phyloP scores from a whole-genome alignment of 64 coral and sea anemone genomes.

The Montipora foliosa region DNA sequence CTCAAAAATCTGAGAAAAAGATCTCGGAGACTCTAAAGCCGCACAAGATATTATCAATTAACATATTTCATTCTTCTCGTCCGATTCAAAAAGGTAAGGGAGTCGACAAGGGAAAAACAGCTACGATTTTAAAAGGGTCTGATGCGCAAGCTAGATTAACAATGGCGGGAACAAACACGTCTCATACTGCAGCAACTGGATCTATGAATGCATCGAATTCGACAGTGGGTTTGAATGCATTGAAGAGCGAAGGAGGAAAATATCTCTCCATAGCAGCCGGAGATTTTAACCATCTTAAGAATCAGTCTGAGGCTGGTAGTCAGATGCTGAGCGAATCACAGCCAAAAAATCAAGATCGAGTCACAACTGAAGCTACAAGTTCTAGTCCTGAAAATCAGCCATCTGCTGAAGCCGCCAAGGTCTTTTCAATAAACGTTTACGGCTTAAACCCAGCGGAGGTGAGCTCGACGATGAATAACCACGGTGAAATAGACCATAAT shows the following conservation, averaged over 20 bases:
- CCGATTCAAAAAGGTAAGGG: not conserved
- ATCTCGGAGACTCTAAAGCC: not conserved
- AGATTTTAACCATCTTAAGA: not conserved
- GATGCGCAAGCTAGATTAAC: not conserved
- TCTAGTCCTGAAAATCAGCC: not conserved
- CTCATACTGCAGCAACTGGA: not conserved
- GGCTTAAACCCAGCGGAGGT: not conserved
- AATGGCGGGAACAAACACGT: not conserved
- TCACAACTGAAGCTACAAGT: not conserved
- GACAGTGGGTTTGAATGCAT: not conserved
- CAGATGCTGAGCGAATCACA: not conserved
- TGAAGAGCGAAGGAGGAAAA: not conserved
- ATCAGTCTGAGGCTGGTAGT: not conserved
- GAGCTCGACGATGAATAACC: not conserved
- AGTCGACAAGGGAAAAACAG: not conserved
- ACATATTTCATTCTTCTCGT: not conserved
- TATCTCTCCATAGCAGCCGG: not conserved
- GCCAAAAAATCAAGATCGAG: not conserved
- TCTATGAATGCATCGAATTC: not conserved
- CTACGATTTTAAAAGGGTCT: too few relatives aligned
- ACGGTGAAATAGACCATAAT: not conserved
- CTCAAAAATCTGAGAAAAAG: not conserved
- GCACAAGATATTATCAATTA: conserved; percentile 22
- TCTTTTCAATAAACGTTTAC: conserved; percentile 17
- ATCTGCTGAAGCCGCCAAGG: not conserved